phyloP scores from a whole-genome alignment of 2,888 invertebrate genomes.

The Xestia sexstrigata region DNA sequence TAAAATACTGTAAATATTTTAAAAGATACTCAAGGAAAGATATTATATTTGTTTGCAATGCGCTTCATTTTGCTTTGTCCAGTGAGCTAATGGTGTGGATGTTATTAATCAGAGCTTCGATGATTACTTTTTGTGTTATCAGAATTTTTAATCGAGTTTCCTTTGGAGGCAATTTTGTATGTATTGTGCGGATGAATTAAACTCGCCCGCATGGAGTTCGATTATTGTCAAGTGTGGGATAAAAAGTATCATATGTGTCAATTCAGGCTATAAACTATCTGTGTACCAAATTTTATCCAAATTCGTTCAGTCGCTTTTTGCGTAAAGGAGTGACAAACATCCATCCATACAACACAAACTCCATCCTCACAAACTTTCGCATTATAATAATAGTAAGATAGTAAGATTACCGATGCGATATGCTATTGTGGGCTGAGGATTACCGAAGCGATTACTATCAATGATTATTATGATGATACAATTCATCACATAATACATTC shows the following conservation, averaged over 20 bases:
- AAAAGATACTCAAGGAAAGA: conserved; percentile 9
- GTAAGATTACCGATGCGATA: background rate
- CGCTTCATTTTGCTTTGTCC: conserved; percentile 27
- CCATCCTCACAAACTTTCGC: too few relatives aligned
- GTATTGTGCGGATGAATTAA: background rate
- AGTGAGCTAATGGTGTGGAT: conserved; percentile 19
- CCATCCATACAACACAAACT: too few relatives aligned
- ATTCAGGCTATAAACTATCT: too few relatives aligned
- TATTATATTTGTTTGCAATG: conserved; percentile 11
- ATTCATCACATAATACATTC: background rate
- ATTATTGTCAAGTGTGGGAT: too few relatives aligned
- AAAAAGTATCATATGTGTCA: too few relatives aligned
- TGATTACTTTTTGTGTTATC: conserved; percentile 33
- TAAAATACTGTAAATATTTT: conserved; percentile 49
- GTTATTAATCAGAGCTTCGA: conserved; percentile 10
- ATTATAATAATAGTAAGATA: too few relatives aligned
- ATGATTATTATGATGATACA: background rate
- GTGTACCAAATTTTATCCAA: too few relatives aligned
- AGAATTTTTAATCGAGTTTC: background rate
- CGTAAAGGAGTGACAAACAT: too few relatives aligned
- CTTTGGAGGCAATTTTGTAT: background rate
- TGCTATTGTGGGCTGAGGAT: background rate
- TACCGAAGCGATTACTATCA: background rate
- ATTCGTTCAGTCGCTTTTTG: too few relatives aligned
- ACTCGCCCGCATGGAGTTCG: too few relatives aligned